Evolutionary conservation across 2,113 vertebrate genomes (phyloP).

Genomic region (Thermophis baileyi): DNA sequence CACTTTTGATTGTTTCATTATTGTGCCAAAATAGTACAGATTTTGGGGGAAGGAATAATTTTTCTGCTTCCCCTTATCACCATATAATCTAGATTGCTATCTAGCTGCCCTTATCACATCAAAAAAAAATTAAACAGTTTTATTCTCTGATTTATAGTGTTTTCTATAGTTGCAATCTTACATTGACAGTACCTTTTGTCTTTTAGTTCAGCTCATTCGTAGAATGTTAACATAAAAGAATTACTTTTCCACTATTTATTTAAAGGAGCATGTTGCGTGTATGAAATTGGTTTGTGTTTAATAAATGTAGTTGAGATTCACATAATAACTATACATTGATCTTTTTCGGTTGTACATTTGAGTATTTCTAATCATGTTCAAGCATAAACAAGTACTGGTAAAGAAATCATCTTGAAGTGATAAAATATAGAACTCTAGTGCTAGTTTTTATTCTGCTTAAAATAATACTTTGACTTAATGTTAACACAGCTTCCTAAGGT

Average conservation of each 20-base stretch:
- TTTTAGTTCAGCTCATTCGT: neutral
- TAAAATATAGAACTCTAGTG: neutral
- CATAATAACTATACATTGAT: neutral
- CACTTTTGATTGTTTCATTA: neutral
- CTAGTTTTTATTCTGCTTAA: neutral
- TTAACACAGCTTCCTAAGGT: neutral
- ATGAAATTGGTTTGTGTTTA: neutral
- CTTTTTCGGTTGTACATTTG: neutral
- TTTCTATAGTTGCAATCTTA: neutral
- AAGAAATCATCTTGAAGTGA: neutral
- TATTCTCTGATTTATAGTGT: neutral
- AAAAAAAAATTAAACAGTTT: neutral
- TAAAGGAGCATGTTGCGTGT: neutral
- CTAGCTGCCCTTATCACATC: neutral
- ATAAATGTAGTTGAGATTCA: neutral
- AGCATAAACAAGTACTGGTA: neutral
- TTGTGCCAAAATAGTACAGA: slow-evolving; percentile 16
- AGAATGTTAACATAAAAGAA: neutral
- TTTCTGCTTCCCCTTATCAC: neutral
- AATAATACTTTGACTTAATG: neutral
- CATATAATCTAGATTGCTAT: neutral
- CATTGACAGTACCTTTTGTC: neutral
- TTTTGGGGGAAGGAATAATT: slow-evolving; percentile 25
- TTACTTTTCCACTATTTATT: neutral
- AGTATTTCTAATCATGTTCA: neutral